Conservation (phyloP, 2,113 vertebrate genomes). For the Oncorhynchus kisutch region DNA sequence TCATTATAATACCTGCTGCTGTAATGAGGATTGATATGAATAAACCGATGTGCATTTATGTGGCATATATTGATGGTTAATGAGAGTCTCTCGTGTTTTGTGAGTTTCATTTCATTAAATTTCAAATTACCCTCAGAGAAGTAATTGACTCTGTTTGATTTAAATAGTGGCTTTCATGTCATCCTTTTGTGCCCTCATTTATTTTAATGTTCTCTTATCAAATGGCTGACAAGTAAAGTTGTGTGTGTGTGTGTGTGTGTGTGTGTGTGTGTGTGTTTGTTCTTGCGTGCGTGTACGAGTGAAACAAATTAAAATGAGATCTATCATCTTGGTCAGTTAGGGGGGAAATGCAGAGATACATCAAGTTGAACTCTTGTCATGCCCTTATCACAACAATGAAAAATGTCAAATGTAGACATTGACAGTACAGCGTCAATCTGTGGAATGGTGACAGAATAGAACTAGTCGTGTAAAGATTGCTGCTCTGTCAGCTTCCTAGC, state of each 20-base stretch:
- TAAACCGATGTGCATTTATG: not conserved
- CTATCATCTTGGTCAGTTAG: no score
- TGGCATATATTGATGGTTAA: constrained; percentile 1
- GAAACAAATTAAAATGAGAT: no score
- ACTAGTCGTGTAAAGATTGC: not conserved
- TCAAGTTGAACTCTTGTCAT: no score
- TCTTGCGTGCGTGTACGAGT: no score
- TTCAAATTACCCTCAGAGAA: not conserved
- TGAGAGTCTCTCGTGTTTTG: not conserved
- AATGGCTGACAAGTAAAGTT: not conserved
- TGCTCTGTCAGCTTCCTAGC: not conserved
- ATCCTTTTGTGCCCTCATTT: not conserved
- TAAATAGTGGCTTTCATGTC: not conserved
- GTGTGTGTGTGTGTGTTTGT: no score
- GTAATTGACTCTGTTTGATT: constrained; percentile 3
- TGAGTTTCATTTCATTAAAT: not conserved
- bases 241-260: no score
- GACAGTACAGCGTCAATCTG: not conserved
- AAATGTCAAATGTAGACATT: not conserved
- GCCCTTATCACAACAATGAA: not conserved
- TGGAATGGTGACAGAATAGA: no score
- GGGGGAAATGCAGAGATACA: no score
- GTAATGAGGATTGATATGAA: not conserved
- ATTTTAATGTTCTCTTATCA: not conserved
- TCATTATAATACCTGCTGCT: not conserved